Evolutionary conservation across 2,113 vertebrate species (phyloP).

Genomic region (Ursus arctos): DNA sequence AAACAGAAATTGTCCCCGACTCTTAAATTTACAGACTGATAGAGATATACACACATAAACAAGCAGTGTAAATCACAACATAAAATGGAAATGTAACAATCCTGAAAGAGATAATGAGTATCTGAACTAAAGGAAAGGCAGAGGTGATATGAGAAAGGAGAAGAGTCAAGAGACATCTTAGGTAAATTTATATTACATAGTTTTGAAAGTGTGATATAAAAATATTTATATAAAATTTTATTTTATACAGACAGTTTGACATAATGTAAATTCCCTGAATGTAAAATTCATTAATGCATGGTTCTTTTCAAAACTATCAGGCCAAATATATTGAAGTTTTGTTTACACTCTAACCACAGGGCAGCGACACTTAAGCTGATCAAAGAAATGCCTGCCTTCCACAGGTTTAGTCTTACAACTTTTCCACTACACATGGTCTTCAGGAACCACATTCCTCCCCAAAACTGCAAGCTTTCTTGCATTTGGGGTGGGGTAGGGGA

Average conservation of each 20-base stretch:
- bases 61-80: neutral
- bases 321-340: neutral
- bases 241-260: neutral
- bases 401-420: neutral
- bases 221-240: neutral
- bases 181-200: neutral
- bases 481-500: neutral
- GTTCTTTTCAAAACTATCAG: neutral
- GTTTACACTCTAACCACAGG: neutral
- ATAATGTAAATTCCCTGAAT: neutral
- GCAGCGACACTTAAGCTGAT: neutral
- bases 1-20: neutral
- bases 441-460: neutral
- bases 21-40: neutral
- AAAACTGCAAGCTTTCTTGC: neutral
- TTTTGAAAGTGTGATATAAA: neutral
- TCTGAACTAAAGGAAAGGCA: neutral
- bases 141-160: neutral
- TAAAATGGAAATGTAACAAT: neutral
- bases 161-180: neutral
- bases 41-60: neutral
- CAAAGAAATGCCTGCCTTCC: neutral
- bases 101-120: neutral
- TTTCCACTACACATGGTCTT: neutral
- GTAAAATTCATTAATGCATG: neutral